These are phyloP conservation scores for Agrilus planipennis DNA, from an alignment of 1,140 invertebrate species.

Conservation along the genomic window DNA sequence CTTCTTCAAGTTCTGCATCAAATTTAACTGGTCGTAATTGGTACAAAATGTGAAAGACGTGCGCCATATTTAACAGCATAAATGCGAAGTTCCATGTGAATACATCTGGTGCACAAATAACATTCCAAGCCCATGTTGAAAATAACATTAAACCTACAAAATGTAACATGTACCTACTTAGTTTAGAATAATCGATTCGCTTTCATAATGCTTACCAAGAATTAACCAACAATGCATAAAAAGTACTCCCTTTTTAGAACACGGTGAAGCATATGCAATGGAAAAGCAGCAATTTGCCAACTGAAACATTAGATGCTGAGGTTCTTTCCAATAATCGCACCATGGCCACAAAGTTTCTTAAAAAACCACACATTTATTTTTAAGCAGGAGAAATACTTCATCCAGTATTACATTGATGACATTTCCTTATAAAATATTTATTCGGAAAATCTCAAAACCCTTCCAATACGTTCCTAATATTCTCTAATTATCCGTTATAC, in stretches of 20 bases:
- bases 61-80: conserved; percentile 70
- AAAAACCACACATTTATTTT: conserved; percentile 7
- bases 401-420: background rate
- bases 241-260: conserved; percentile 61
- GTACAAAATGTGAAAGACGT: conserved; percentile 71
- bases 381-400: background rate
- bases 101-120: conserved; percentile 77
- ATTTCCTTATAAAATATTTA: conserved; percentile 2
- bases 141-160: conserved; percentile 65
- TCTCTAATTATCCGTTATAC: no score
- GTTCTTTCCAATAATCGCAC: conserved; percentile 51
- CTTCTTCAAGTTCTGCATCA: conserved; percentile 71
- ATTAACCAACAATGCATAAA: conserved; percentile 72
- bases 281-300: conserved; percentile 66
- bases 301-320: conserved; percentile 56
- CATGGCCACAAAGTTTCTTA: conserved; percentile 48
- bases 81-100: conserved; percentile 85
- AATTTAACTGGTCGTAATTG: conserved; percentile 76
- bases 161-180: conserved; percentile 2
- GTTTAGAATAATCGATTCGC: no score
- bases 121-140: conserved; percentile 80
- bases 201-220: conserved; percentile 54
- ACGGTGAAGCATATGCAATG: conserved; percentile 63
- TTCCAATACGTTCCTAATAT: no score
- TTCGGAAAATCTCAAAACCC: background rate